A percentile compares a stretch with the other conserved stretches of the same genome.
phyloP scores from a whole-genome alignment of 30 jellyfish, hydroid and myxozoan genomes.

The Haliclystus octoradiatus region DNA sequence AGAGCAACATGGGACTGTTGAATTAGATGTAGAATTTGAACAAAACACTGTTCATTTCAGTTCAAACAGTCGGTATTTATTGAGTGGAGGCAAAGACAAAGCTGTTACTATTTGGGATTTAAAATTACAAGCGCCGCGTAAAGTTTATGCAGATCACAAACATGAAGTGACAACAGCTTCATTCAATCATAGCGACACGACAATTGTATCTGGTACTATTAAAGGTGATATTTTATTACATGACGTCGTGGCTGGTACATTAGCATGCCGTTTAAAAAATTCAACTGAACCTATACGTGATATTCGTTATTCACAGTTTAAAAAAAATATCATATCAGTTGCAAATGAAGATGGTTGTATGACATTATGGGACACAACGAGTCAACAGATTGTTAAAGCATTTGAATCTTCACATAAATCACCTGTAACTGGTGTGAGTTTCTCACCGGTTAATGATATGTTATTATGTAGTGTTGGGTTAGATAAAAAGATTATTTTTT shows the following conservation, averaged over 20 bases:
- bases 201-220: constrained; percentile 58
- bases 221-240: constrained; percentile 64
- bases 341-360: constrained; percentile 81
- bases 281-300: constrained; percentile 64
- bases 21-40: constrained; percentile 27
- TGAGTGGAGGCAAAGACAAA: constrained; percentile 56
- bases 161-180: constrained; percentile 38
- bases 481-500: constrained; percentile 62
- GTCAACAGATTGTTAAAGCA: constrained; percentile 34
- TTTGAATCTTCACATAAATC: constrained; percentile 48
- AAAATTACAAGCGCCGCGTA: constrained; percentile 52
- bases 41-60: constrained; percentile 61
- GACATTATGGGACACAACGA: constrained; percentile 70
- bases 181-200: constrained; percentile 57
- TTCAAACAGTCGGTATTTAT: constrained; percentile 59
- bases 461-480: constrained; percentile 70
- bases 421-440: constrained; percentile 71
- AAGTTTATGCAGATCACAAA: constrained; percentile 51
- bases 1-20: constrained; percentile 16
- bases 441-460: constrained; percentile 92
- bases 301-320: constrained; percentile 54
- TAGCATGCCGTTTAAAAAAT: constrained; percentile 32
- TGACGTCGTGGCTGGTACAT: constrained; percentile 38
- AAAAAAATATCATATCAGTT: constrained; percentile 44
- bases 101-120: constrained; percentile 75